Conservation (phyloP, 1,140 invertebrate species). For the Oryctes rhinoceros region DNA sequence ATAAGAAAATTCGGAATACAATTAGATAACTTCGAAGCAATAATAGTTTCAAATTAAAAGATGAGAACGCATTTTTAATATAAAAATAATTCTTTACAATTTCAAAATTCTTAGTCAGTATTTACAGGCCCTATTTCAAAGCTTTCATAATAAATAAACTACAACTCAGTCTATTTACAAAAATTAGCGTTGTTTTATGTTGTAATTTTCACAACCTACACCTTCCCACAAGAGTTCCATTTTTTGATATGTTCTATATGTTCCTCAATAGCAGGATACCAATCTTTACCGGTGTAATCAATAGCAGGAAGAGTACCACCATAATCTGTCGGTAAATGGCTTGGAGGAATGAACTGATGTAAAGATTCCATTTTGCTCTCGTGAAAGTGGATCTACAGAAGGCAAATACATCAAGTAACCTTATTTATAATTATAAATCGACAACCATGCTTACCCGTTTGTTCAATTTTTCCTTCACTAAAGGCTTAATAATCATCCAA, state of each 20-base stretch:
- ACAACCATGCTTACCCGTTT: conserved; percentile 70
- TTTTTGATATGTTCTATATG: conserved; percentile 68
- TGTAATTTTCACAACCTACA: neutral
- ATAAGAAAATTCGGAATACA: too few species aligned
- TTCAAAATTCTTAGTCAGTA: too few species aligned
- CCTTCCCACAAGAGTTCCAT: conserved; percentile 69
- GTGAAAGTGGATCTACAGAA: conserved; percentile 74
- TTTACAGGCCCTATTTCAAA: too few species aligned
- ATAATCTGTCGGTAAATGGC: conserved; percentile 75
- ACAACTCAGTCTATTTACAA: too few species aligned
- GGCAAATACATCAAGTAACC: neutral
- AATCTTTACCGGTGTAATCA: conserved; percentile 76
- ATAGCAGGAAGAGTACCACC: conserved; percentile 77
- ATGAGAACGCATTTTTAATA: too few species aligned
- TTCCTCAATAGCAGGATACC: conserved; percentile 71
- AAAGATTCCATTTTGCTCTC: conserved; percentile 75
- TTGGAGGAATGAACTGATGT: conserved; percentile 71
- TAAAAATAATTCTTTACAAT: too few species aligned
- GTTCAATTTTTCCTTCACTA: conserved; percentile 84
- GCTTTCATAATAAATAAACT: too few species aligned
- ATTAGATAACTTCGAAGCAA: too few species aligned
- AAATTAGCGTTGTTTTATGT: too few species aligned
- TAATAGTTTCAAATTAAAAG: too few species aligned
- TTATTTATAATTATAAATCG: neutral
- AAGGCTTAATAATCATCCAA: conserved; percentile 87